These are phyloP conservation scores for Malurus melanocephalus DNA, from an alignment of 2,113 vertebrate genomes.

Conservation along the genomic window DNA sequence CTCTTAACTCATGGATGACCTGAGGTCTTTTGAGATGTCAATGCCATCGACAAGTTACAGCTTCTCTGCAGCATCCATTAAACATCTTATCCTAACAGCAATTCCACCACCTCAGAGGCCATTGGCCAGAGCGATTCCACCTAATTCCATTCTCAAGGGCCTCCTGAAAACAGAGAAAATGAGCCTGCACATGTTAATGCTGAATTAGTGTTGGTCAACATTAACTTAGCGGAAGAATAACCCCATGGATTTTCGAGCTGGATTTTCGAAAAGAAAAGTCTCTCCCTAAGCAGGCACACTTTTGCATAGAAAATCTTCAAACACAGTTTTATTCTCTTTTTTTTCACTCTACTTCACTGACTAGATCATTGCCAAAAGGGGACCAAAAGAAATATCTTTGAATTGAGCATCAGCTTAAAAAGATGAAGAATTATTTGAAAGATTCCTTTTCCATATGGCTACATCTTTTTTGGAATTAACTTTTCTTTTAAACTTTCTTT, in stretches of 20 bases:
- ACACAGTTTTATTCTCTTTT: neutral
- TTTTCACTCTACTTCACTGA: neutral
- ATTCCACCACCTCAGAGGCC: neutral
- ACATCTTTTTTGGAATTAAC: neutral
- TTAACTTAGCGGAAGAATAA: neutral
- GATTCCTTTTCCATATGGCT: neutral
- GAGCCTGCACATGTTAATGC: rapidly evolving
- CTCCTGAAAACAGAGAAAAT: neutral
- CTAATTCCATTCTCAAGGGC: neutral
- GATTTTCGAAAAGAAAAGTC: neutral
- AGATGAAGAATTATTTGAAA: neutral
- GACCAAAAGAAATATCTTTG: neutral
- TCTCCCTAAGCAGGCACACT: neutral
- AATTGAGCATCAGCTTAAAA: neutral
- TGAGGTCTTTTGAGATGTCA: neutral
- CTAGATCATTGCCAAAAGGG: neutral
- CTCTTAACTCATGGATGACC: conserved; percentile 9
- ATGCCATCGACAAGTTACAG: neutral
- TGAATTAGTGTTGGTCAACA: neutral
- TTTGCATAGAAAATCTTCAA: neutral
- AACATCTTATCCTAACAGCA: neutral
- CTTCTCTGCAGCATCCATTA: neutral
- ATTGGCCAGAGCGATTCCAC: neutral
- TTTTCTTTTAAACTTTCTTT: neutral
- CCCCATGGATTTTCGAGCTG: neutral